A percentile compares a stretch with the other conserved stretches of the same genome.
These are phyloP conservation scores for Idaea dimidiata DNA, from an alignment of 2,888 invertebrate species.

Conservation along the genomic window DNA sequence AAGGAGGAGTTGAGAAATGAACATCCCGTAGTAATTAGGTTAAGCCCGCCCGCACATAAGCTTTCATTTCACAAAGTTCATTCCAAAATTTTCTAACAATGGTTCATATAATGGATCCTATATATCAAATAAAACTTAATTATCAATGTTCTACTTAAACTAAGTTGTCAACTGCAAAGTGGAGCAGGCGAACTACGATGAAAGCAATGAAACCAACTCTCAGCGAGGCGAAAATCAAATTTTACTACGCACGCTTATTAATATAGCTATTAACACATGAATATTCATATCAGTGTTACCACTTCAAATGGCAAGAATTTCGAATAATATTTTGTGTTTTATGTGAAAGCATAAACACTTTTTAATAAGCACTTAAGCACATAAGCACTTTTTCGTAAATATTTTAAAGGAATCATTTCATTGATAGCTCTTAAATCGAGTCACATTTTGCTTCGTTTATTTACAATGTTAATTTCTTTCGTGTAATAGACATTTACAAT, in stretches of 20 bases:
- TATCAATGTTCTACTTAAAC: conserved; percentile 48
- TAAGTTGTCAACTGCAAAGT: conserved; percentile 35
- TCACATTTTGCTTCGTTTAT: not conserved
- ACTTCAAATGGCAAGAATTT: not conserved
- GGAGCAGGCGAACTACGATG: conserved; percentile 40
- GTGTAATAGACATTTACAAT: not conserved
- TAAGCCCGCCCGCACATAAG: conserved; percentile 46
- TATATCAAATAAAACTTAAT: conserved; percentile 56
- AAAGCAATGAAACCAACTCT: conserved; percentile 40
- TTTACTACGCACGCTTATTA: conserved; percentile 25
- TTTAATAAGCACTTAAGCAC: not conserved
- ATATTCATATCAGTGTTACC: not conserved
- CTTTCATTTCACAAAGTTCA: conserved; percentile 42
- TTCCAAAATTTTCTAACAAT: conserved; percentile 45
- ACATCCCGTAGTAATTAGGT: conserved; percentile 42
- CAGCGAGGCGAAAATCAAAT: conserved; percentile 32
- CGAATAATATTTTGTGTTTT: not conserved
- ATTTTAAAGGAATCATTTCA: not conserved
- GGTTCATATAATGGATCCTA: conserved; percentile 48
- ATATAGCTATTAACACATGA: conserved; percentile 18
- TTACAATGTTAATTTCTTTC: not conserved
- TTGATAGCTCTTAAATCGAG: not conserved
- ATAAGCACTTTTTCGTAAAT: not conserved
- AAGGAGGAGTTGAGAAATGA: conserved; percentile 34
- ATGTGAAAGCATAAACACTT: not conserved